Evolutionary conservation across 2,888 invertebrate genomes (phyloP).

Genomic region (Drosophila kuntzei): DNA sequence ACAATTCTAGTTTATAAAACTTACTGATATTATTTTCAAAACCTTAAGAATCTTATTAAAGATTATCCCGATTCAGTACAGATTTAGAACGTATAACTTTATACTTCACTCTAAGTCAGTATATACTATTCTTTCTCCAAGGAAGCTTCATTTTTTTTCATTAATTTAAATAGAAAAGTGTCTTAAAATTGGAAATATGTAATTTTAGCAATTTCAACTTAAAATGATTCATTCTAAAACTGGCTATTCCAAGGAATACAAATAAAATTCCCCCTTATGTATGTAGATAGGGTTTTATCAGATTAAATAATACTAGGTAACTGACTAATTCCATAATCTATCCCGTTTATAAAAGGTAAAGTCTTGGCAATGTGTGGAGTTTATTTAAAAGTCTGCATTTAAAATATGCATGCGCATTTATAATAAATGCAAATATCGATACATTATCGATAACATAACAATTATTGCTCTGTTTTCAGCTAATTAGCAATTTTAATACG

Average conservation of each 20-base stretch:
- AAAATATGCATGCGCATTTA: conserved; percentile 9
- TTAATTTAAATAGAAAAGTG: background rate
- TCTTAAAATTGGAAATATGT: too few species aligned
- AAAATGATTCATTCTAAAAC: too few species aligned
- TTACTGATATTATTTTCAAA: too few species aligned
- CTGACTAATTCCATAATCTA: conserved; percentile 4
- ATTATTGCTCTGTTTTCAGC: conserved; percentile 62
- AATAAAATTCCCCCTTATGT: conserved; percentile 5
- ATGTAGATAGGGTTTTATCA: background rate
- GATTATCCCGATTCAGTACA: too few species aligned
- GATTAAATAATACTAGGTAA: background rate
- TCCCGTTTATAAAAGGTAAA: conserved; percentile 1
- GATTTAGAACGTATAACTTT: too few species aligned
- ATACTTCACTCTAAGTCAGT: too few species aligned
- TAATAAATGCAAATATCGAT: conserved; percentile 58
- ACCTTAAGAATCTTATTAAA: too few species aligned
- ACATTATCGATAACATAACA: conserved; percentile 58
- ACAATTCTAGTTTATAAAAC: too few species aligned
- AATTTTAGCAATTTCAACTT: too few species aligned
- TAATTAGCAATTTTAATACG: conserved; percentile 58
- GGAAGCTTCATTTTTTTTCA: too few species aligned
- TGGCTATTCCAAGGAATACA: background rate
- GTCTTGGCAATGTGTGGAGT: conserved; percentile 5
- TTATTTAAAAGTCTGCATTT: background rate
- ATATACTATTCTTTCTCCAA: too few species aligned